Evolutionary conservation across 2,113 vertebrate species (phyloP).

Genomic region (Jacana jacana): DNA sequence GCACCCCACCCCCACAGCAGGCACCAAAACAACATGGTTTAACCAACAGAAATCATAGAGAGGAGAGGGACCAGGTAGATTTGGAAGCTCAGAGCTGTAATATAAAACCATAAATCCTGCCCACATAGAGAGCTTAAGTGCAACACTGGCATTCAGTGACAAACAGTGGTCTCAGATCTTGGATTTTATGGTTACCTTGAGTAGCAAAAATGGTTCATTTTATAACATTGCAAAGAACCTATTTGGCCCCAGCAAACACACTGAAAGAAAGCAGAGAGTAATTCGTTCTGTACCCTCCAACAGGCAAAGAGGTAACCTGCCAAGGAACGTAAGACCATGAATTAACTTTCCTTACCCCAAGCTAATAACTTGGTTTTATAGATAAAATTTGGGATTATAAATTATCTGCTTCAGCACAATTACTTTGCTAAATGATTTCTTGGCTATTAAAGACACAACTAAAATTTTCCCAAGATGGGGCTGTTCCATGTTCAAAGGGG

Average conservation of each 20-base stretch:
- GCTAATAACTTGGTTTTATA: neutral
- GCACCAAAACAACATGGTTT: neutral
- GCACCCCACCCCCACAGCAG: neutral
- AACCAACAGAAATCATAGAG: neutral
- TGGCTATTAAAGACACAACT: neutral
- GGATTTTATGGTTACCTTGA: neutral
- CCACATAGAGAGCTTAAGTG: neutral
- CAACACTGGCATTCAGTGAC: neutral
- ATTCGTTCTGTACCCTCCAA: neutral
- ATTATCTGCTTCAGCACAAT: neutral
- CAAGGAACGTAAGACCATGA: neutral
- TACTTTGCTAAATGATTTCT: neutral
- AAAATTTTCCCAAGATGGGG: neutral
- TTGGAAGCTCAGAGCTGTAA: neutral
- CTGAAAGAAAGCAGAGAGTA: neutral
- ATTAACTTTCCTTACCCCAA: neutral
- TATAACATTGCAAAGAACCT: neutral
- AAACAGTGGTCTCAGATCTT: neutral
- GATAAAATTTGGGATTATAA: neutral
- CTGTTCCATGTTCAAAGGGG: neutral
- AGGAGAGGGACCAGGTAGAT: neutral
- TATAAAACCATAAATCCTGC: conserved; percentile 13
- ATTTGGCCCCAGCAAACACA: neutral
- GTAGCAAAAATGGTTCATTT: neutral
- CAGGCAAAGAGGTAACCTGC: neutral